phyloP scores from a whole-genome alignment of 2,113 vertebrate species.

The Rallus limicola region DNA sequence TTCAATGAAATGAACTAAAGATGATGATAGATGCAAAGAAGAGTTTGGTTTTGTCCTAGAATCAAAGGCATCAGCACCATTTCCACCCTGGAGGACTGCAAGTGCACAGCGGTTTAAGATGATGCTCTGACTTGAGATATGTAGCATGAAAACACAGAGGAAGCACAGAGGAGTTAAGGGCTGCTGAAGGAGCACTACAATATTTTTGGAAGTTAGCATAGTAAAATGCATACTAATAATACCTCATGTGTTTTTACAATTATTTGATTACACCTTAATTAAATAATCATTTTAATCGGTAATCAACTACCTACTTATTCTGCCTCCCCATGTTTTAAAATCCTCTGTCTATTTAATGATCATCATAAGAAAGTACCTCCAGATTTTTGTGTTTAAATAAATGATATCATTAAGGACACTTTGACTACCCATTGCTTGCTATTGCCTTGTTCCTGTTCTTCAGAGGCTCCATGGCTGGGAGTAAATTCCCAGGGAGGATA shows the following conservation, averaged over 20 bases:
- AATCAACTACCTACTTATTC: background rate
- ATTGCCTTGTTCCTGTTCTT: background rate
- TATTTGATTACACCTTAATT: background rate
- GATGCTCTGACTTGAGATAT: background rate
- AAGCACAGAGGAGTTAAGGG: background rate
- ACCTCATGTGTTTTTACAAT: background rate
- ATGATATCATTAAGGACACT: background rate
- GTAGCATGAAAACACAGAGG: background rate
- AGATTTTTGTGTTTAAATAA: background rate
- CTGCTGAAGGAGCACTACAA: background rate
- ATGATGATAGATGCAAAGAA: background rate
- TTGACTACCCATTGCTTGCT: background rate
- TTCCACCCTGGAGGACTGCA: background rate
- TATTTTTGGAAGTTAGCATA: background rate
- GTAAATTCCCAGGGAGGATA: background rate
- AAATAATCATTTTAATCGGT: background rate
- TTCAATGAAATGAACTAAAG: background rate
- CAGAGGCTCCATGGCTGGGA: background rate
- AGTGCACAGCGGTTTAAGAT: background rate
- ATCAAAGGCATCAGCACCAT: background rate
- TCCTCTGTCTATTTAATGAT: background rate
- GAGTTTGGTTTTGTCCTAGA: background rate
- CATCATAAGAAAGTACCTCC: background rate
- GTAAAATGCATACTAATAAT: background rate
- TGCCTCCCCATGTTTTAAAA: background rate